A percentile compares a stretch with the other conserved stretches of the same genome.
Conservation (phyloP, 37 sponge, comb jelly and placozoan species). For the Spongilla lacustris region DNA sequence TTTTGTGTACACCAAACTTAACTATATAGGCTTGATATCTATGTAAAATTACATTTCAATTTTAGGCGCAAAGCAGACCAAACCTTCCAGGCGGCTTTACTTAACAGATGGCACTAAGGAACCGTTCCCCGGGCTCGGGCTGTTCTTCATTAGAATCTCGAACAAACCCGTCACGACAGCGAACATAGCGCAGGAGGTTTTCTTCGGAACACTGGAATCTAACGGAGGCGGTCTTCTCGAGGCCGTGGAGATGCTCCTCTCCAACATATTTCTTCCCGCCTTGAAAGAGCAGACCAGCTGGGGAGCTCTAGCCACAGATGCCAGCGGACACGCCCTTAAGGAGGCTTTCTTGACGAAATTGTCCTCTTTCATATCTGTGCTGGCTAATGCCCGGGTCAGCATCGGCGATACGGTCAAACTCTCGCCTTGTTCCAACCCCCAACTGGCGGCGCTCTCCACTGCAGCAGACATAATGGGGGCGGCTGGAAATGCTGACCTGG, state of each 20-base stretch:
- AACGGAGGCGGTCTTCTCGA: constrained; percentile 78
- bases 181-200: constrained; percentile 59
- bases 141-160: constrained; percentile 68
- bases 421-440: constrained; percentile 51
- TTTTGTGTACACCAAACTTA: no score
- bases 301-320: constrained; percentile 74
- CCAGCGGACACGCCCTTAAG: constrained; percentile 51
- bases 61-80: constrained; percentile 27
- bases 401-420: constrained; percentile 82
- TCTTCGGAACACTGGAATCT: constrained; percentile 40
- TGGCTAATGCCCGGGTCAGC: constrained; percentile 90
- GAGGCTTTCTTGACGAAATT: constrained; percentile 84
- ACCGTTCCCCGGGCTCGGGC: constrained; percentile 69
- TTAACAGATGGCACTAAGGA: constrained; percentile 83
- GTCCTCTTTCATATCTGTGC: constrained; percentile 79
- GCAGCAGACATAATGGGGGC: constrained; percentile 72
- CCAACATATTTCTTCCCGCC: constrained; percentile 81
- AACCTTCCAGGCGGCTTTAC: constrained; percentile 46
- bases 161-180: constrained; percentile 66
- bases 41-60: no score
- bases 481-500: constrained; percentile 77
- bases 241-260: constrained; percentile 85
- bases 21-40: no score
- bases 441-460: constrained; percentile 44
- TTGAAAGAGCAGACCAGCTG: constrained; percentile 70